These are phyloP conservation scores for Pavo muticus DNA, from an alignment of 2,113 vertebrate genomes.

Conservation along the genomic window DNA sequence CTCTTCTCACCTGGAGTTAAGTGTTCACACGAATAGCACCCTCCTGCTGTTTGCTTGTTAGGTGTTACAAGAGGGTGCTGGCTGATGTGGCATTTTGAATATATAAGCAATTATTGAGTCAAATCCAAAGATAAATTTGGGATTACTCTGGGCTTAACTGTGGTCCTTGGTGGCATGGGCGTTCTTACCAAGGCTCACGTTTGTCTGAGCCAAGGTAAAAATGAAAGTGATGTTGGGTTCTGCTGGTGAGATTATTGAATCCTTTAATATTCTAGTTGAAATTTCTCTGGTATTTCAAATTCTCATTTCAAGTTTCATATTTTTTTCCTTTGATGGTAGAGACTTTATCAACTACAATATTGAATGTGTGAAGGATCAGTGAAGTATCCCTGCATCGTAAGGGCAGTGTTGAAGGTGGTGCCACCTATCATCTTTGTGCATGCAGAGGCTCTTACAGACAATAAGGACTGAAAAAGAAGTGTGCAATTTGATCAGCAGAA, in stretches of 20 bases:
- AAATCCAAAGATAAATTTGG: neutral
- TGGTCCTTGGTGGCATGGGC: neutral
- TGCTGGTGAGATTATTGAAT: neutral
- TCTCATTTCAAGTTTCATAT: neutral
- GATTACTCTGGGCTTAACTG: neutral
- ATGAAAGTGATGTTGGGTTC: neutral
- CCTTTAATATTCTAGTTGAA: neutral
- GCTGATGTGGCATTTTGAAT: neutral
- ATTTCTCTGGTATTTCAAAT: neutral
- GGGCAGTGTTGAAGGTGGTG: neutral
- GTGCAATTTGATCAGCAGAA: neutral
- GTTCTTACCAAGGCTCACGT: neutral
- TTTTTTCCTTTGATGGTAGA: neutral
- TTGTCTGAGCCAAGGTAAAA: neutral
- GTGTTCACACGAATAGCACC: neutral
- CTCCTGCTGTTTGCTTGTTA: neutral
- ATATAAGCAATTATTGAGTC: neutral
- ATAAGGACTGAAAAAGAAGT: neutral
- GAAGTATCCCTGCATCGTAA: neutral
- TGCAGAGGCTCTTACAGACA: neutral
- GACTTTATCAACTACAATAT: neutral
- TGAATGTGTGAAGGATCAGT: neutral
- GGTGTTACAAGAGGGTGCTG: neutral
- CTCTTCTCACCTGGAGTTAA: neutral
- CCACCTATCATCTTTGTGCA: rapidly evolving